Evolutionary conservation across 2,113 vertebrate species (phyloP).

Genomic region (Excalfactoria chinensis): DNA sequence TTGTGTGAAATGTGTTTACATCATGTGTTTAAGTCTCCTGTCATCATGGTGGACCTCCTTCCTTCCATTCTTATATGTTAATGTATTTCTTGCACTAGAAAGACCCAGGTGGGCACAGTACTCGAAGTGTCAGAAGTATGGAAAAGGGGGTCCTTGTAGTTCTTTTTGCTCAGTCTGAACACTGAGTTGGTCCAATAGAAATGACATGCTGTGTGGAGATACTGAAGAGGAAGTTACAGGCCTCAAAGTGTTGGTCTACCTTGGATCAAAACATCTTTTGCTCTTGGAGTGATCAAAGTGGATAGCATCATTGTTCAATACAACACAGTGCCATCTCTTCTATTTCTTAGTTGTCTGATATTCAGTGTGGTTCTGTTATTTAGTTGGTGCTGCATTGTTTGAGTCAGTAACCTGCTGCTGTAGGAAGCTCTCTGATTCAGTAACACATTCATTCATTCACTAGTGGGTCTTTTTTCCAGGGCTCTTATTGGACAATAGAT

Average conservation of each 20-base stretch:
- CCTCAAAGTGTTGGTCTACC: not conserved
- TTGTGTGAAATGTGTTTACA: not conserved
- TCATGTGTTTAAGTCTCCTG: not conserved
- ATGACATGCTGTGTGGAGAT: not conserved
- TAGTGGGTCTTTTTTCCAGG: slow-evolving; percentile 79
- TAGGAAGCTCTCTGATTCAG: not conserved
- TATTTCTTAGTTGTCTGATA: fast-evolving
- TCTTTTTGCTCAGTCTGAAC: not conserved
- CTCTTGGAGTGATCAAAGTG: not conserved
- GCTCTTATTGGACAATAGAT: slow-evolving; percentile 98
- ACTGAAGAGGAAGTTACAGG: not conserved
- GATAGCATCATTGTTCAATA: not conserved
- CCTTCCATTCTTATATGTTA: not conserved
- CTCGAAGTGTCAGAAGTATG: not conserved
- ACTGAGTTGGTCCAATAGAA: not conserved
- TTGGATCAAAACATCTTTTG: not conserved
- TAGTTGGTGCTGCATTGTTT: not conserved
- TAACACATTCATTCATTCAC: not conserved
- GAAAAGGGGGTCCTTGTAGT: not conserved
- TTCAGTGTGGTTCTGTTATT: not conserved
- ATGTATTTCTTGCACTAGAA: not conserved
- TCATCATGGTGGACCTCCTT: not conserved
- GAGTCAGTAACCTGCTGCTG: not conserved
- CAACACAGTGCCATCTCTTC: not conserved
- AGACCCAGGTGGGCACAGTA: not conserved